A percentile compares a stretch with the other conserved stretches of the same genome.
These are phyloP conservation scores for Laticauda laticaudata DNA, from an alignment of 2,113 vertebrate genomes.

Conservation along the genomic window DNA sequence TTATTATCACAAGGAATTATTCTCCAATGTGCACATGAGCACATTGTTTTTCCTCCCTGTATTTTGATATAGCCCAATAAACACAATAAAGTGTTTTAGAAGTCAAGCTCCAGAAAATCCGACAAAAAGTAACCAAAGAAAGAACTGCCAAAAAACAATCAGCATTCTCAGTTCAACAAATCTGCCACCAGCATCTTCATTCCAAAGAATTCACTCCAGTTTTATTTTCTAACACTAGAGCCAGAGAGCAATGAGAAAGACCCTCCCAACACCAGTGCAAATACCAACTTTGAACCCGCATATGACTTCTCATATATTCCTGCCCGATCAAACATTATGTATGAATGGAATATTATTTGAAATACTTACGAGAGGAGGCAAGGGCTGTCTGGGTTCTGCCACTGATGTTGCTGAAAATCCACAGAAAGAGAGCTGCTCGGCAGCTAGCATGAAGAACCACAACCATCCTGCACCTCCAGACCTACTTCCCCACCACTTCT, in stretches of 20 bases:
- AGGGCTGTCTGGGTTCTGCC: slow-evolving; percentile 74
- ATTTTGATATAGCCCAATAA: neutral
- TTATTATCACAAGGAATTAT: neutral
- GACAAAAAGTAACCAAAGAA: neutral
- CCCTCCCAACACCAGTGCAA: neutral
- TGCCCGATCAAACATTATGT: neutral
- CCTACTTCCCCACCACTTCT: neutral
- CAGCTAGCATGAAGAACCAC: slow-evolving; percentile 61
- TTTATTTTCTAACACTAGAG: neutral
- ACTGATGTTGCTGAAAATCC: slow-evolving; percentile 69
- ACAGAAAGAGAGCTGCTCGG: slow-evolving; percentile 72
- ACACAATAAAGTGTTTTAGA: neutral
- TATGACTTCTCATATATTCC: neutral
- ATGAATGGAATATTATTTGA: neutral
- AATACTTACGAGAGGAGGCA: slow-evolving; percentile 75
- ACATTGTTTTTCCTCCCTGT: neutral
- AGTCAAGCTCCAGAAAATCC: neutral
- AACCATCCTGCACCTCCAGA: slow-evolving; percentile 66
- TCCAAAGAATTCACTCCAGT: slow-evolving; percentile 11
- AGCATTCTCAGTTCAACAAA: slow-evolving; percentile 24
- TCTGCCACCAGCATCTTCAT: slow-evolving; percentile 44
- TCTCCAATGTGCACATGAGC: neutral
- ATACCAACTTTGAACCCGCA: neutral
- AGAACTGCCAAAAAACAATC: neutral
- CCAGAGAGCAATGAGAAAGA: neutral